These are phyloP conservation scores for Drosophila infuscata DNA, from an alignment of 2,888 invertebrate species.

Conservation along the genomic window DNA sequence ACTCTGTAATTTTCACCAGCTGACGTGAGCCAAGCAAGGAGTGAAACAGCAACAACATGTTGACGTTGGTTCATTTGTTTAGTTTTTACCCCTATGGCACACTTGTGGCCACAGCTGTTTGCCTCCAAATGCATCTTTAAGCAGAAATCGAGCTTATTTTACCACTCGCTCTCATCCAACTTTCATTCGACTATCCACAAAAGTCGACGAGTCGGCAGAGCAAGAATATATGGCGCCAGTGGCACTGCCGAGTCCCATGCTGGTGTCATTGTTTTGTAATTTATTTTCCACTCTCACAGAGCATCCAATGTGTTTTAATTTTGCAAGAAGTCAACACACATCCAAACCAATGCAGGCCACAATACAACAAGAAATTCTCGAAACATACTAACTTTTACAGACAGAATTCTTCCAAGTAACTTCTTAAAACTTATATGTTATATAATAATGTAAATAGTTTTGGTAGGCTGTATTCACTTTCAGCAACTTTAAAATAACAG, in stretches of 20 bases:
- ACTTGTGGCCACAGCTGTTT: constrained; percentile 32
- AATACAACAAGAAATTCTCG: background rate
- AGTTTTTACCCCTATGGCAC: constrained; percentile 23
- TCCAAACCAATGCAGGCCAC: background rate
- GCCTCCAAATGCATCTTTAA: constrained; percentile 45
- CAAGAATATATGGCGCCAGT: constrained; percentile 42
- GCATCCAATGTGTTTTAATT: constrained; percentile 11
- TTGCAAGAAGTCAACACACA: constrained; percentile 1
- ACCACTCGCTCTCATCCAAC: constrained; percentile 27
- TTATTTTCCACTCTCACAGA: constrained; percentile 18
- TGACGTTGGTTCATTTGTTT: constrained; percentile 21
- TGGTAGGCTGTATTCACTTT: background rate
- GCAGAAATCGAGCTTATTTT: constrained; percentile 21
- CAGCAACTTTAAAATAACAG: background rate
- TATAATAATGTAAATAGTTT: background rate
- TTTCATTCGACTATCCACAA: constrained; percentile 38
- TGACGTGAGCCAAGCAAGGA: constrained; percentile 31
- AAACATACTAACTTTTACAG: background rate
- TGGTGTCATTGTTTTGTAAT: constrained; percentile 17
- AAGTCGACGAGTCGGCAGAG: constrained; percentile 22
- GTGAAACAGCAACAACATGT: constrained; percentile 20
- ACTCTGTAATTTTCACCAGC: constrained; percentile 62
- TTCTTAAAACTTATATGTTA: background rate
- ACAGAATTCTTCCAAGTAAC: background rate
- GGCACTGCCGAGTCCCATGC: constrained; percentile 13